These are phyloP conservation scores for Anoplophora glabripennis DNA, from an alignment of 1,140 invertebrate species.

Conservation along the genomic window DNA sequence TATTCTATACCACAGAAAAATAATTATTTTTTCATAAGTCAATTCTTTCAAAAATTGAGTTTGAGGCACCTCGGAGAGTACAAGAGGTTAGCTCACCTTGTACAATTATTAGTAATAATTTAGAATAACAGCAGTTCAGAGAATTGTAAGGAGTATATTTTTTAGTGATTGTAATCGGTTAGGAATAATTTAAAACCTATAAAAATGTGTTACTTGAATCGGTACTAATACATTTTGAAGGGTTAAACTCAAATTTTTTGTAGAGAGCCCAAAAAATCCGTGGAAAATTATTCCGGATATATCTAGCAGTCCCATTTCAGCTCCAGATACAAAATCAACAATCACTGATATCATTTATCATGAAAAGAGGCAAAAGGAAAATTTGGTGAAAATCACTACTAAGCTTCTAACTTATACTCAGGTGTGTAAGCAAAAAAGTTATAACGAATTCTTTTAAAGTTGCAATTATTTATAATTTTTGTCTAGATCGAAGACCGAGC, in stretches of 20 bases:
- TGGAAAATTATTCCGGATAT: slow-evolving; percentile 40
- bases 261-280: slow-evolving; percentile 46
- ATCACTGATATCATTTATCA: slow-evolving; percentile 56
- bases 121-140: no score
- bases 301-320: slow-evolving; percentile 23
- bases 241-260: slow-evolving; percentile 19
- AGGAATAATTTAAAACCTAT: background rate
- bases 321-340: slow-evolving; percentile 45
- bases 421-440: slow-evolving; percentile 44
- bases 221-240: no score
- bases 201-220: background rate
- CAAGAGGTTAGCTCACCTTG: no score
- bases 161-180: background rate
- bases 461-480: background rate
- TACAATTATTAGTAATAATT: background rate
- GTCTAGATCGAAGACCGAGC: slow-evolving; percentile 70
- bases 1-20: no score
- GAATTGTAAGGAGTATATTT: background rate
- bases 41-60: no score
- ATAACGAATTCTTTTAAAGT: background rate
- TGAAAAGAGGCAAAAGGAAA: slow-evolving; percentile 60
- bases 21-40: no score
- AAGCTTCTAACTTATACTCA: slow-evolving; percentile 64
- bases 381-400: slow-evolving; percentile 57
- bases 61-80: no score